Evolutionary conservation across 2,113 vertebrate species (phyloP), one percentile per base, ranked within the genome.

Genomic region (Laticauda colubrina): DNA sequence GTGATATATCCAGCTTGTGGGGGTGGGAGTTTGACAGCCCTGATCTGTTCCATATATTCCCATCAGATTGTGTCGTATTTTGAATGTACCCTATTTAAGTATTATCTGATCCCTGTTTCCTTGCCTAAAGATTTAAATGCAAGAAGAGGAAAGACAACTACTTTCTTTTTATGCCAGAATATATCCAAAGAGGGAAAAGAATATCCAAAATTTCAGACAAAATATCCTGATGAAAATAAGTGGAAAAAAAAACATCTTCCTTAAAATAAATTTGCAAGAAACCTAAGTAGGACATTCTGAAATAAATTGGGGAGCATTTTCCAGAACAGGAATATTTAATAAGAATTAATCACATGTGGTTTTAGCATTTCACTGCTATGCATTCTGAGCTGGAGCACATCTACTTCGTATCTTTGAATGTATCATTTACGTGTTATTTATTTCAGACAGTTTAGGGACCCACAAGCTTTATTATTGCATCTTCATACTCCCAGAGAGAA

Each of bases 361-460:
- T 57, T 69, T 93, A 95, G 92, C 55, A 94, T 93, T 96, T 94
- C 89, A 91, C 55, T 95, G 91, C 9, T 90, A 20, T 94, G 61
- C 93, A 92, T 96, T 95, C 94, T 94, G 85, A 95, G 69, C 86
- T 95, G 86, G 48, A 95, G 95, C 89, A 34, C 56, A 95, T 92
- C 91, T 89, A 69, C 92, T 92, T 94, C 89, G 92, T 92, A 92
- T 91, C 92, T 95, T 89, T 57, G 95, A 94, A 90, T 96, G 90
- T 87, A 96, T 96, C 94, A 96, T 96, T 96, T 96, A 94, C 94
- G 10, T 94, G 56, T 94, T 96, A 94, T 93, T 96, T 96, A 95
- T 95, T 96, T 95, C 94, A 94, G 61, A 92, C 88, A 95, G 43
- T 90, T 89, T 88, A 55, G 87, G 94, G 85, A 96, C 5, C 92